Base-by-base conservation (phyloP, 2,888 invertebrate species). In the Girardia tigrina region DNA sequence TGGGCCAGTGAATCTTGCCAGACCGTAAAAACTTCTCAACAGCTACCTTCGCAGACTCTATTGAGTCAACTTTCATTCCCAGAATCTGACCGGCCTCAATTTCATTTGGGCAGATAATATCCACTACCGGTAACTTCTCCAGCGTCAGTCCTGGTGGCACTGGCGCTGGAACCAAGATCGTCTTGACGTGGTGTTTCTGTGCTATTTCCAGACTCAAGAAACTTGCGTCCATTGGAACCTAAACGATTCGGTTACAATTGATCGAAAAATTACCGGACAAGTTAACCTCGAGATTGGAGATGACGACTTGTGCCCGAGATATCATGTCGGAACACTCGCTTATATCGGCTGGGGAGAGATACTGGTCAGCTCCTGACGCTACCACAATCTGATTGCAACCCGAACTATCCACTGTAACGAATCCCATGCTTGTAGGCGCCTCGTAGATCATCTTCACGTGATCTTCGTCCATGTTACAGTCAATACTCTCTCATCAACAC, bases 1-100 rank as follows among this genome's bases (percentile, higher is more conserved):
- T 56, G 4, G 56, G 56, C 56, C 56, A 56, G n/a, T 23, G 4
- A 56, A 56, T 23, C 4, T 56, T 56, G n/a, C 56, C 8, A 4
- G 23, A 56, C 23, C 23, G n/a, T 20, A 8, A 56, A 16, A 56
- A 56, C n/a, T 56, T 56, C 23, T 56, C 56, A 56, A 56, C 23
- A 56, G 56, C 56, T 56, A 20, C 56, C 23, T 56, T 56, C 4
- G 56, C 56, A n/a, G n/a, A 6, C 23, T 56, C 56, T 20, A 56
- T 56, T 4, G 56, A 56, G 23, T 56, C 56, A 8, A 56, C 23
- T 56, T 56, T 56, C 56, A 56, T 56, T 4, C n/a, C 8, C n/a
- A 56, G 23, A n/a, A 56, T 56, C n/a, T 56, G 56, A 4, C 56
- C 56, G 23, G 56, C 56, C n/a, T 56, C 56, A 56, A 56, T 56